phyloP scores from a whole-genome alignment of 2,113 vertebrate species.

The Rynchops niger region DNA sequence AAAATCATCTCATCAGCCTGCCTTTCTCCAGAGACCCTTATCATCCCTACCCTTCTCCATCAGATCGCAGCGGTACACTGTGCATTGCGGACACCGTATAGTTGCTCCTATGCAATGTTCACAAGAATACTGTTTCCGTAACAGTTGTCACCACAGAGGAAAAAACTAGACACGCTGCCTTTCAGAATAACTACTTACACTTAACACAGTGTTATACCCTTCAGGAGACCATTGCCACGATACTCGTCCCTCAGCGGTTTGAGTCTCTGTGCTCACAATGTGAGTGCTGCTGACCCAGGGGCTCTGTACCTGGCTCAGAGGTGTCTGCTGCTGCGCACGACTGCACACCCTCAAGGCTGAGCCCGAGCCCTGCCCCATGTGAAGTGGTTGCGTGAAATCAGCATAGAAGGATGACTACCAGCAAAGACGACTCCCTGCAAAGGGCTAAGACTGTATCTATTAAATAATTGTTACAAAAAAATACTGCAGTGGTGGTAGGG shows the following conservation, averaged over 20 bases:
- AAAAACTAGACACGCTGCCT: not conserved
- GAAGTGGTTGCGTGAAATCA: not conserved
- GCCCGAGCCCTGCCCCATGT: accelerated
- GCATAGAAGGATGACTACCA: not conserved
- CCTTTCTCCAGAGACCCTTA: not conserved
- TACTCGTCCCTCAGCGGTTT: accelerated
- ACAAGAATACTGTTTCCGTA: no score
- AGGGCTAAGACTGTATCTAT: not conserved
- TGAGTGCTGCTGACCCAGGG: not conserved
- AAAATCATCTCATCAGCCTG: not conserved
- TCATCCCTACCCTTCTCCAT: not conserved
- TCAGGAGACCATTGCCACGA: not conserved
- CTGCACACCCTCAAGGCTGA: not conserved
- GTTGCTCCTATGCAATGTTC: accelerated
- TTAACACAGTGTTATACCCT: not conserved
- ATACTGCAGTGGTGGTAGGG: not conserved
- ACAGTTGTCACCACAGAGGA: not conserved
- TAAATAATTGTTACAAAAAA: not conserved
- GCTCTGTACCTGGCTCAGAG: not conserved
- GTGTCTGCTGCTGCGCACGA: not conserved
- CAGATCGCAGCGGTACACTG: not conserved
- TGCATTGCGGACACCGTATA: not conserved
- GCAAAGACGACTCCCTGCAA: not conserved
- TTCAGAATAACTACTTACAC: no score
- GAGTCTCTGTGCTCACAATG: accelerated